Percentiles rank a stretch among this genome's conserved stretches.
Conservation (phyloP, 1,140 invertebrate species). For the Mactra quadrangularis region DNA sequence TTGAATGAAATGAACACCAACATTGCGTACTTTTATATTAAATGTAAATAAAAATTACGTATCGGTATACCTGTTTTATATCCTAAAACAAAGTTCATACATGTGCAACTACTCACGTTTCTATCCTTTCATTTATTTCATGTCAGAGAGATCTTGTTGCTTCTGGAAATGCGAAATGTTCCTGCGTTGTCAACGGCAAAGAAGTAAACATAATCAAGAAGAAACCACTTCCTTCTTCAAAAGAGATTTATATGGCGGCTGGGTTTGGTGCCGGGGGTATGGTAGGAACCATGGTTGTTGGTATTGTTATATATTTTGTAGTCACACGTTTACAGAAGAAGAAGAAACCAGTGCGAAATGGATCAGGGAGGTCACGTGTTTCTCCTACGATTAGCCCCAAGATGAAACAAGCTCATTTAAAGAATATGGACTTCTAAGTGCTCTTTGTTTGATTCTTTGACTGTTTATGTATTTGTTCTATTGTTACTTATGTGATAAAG, state of each 20-base stretch:
- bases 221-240: neutral
- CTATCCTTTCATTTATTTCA: too few species aligned
- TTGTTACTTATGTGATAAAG: too few species aligned
- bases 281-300: slow-evolving; percentile 9
- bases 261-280: slow-evolving; percentile 28
- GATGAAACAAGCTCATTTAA: too few species aligned
- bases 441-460: too few species aligned
- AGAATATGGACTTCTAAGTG: too few species aligned
- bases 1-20: too few species aligned
- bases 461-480: too few species aligned
- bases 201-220: slow-evolving; percentile 7
- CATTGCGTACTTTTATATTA: too few species aligned
- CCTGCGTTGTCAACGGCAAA: neutral
- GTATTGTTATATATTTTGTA: slow-evolving; percentile 7
- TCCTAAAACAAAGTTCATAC: too few species aligned
- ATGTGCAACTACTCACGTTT: too few species aligned
- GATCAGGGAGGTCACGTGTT: neutral
- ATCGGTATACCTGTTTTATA: too few species aligned
- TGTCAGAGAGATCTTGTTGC: neutral
- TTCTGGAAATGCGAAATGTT: slow-evolving; percentile 16
- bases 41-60: too few species aligned
- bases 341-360: neutral
- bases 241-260: slow-evolving; percentile 3
- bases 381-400: neutral
- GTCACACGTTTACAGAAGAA: neutral